phyloP scores from a whole-genome alignment of 2,113 vertebrate species.

The Sceloporus undulatus region DNA sequence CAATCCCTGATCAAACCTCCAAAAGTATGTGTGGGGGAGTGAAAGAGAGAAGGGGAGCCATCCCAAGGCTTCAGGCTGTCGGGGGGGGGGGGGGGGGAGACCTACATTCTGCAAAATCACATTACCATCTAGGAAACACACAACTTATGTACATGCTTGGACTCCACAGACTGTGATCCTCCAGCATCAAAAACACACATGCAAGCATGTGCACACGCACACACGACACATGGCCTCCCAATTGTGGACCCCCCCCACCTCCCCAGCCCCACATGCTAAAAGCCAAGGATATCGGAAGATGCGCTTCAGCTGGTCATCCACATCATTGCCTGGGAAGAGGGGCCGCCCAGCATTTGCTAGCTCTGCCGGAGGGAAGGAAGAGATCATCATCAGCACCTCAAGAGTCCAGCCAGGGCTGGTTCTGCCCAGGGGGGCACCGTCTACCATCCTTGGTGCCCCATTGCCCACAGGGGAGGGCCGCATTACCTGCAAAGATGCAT shows the following conservation, averaged over 20 bases:
- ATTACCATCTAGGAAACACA: too few species aligned
- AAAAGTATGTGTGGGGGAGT: too few species aligned
- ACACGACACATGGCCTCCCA: neutral
- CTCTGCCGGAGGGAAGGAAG: conserved; percentile 74
- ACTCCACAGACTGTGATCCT: too few species aligned
- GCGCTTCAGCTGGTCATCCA: conserved; percentile 96
- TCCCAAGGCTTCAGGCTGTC: too few species aligned
- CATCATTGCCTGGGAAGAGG: conserved; percentile 94
- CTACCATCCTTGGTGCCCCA: fast-evolving
- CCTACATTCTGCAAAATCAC: too few species aligned
- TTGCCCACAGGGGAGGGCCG: fast-evolving
- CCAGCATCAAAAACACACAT: too few species aligned
- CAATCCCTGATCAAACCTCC: too few species aligned
- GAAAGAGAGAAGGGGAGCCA: too few species aligned
- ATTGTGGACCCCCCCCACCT: too few species aligned
- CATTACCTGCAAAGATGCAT: conserved; percentile 94
- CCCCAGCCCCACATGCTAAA: fast-evolving
- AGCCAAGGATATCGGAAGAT: conserved; percentile 95
- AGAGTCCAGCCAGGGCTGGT: fast-evolving
- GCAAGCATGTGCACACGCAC: neutral
- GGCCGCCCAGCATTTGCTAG: conserved; percentile 95
- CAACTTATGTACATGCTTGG: too few species aligned
- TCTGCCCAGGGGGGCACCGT: too few species aligned
- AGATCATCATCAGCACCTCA: neutral
- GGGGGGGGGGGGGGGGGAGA: too few species aligned